Evolutionary conservation across 2,797 vertebrate species (phyloP), one percentile per base, ranked within the genome.

Genomic region (Gastrophryne carolinensis): DNA sequence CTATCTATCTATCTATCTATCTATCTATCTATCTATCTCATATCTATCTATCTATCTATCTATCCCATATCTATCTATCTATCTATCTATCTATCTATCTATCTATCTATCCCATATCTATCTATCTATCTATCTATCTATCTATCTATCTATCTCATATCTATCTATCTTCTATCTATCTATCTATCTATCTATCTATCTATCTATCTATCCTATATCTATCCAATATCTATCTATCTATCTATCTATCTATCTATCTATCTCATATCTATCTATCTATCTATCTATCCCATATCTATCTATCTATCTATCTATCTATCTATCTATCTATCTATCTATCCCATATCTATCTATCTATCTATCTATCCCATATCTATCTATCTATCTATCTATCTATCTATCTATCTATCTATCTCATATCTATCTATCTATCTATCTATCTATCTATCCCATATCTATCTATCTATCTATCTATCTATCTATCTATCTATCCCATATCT

Each of bases 191-290:
- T 58, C 13, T 58, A 58, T 58, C 13, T 34, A 19, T 58, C 13
- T 58, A 39, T 58, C 13, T 35, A 58, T 58, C 27, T 58, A 58
- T 35, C 13, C 34, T 58, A 5, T 35, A 58, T 58, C 15, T 58
- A 58, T 58, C 5, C 34, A 58, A n/a, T n/a, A n/a, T 35, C 13
- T 58, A 58, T 58, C 13, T 35, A 58, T 58, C 15, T 58, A 58
- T 58, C 5, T 58, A 58, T 58, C 5, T 30, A 30, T 32, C 9
- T 58, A 34, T 32, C 6, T 58, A 34, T 58, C 5, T 54, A 26
- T 54, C 11, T 54, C 24, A 4, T 26, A 53, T 53, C 9, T 26
- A 26, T 53, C 9, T 5, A 52, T 23, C 6, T 21, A 0, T 29
- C 17, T 24, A 23, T 10, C 5, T 24, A 39, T 39, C n/a, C 6